Evolutionary conservation across 1,140 invertebrate species (phyloP).

Genomic region (Archivesica marissinica): DNA sequence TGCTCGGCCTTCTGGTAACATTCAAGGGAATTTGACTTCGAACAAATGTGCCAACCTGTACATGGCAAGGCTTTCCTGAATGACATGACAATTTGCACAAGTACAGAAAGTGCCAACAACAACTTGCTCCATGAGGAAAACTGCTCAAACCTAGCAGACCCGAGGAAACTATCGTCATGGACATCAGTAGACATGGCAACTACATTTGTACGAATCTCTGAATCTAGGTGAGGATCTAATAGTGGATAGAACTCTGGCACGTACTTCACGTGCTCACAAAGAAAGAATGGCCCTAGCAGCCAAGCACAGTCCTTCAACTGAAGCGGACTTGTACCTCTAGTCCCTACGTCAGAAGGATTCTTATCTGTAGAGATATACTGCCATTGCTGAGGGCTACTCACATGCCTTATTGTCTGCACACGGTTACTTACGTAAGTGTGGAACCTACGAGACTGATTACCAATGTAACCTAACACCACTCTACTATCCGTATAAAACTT

Average conservation of each 20-base stretch:
- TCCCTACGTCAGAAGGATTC: slow-evolving; percentile 49
- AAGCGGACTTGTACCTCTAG: neutral
- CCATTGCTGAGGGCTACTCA: slow-evolving; percentile 38
- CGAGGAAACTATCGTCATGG: neutral
- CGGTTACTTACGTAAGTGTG: slow-evolving; percentile 44
- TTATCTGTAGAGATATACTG: slow-evolving; percentile 30
- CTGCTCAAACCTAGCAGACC: slow-evolving; percentile 29
- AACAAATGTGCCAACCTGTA: slow-evolving; percentile 62
- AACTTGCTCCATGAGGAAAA: slow-evolving; percentile 58
- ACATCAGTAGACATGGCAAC: neutral
- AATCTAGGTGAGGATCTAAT: slow-evolving; percentile 7
- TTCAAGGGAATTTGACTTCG: slow-evolving; percentile 3
- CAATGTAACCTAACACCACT: slow-evolving; percentile 58
- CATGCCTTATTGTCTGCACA: slow-evolving; percentile 32
- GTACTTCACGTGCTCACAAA: neutral
- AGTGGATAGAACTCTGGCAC: neutral
- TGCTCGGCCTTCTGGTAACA: neutral
- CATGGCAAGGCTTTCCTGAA: neutral
- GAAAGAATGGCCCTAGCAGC: slow-evolving; percentile 3
- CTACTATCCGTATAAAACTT: slow-evolving; percentile 60
- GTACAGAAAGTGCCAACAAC: neutral
- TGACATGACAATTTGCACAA: slow-evolving; percentile 54
- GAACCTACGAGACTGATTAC: slow-evolving; percentile 32
- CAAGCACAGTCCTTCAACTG: slow-evolving; percentile 26
- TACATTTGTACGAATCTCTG: slow-evolving; percentile 14